phyloP scores from a whole-genome alignment of 2,797 vertebrate genomes.

The Danio jaintianensis region DNA sequence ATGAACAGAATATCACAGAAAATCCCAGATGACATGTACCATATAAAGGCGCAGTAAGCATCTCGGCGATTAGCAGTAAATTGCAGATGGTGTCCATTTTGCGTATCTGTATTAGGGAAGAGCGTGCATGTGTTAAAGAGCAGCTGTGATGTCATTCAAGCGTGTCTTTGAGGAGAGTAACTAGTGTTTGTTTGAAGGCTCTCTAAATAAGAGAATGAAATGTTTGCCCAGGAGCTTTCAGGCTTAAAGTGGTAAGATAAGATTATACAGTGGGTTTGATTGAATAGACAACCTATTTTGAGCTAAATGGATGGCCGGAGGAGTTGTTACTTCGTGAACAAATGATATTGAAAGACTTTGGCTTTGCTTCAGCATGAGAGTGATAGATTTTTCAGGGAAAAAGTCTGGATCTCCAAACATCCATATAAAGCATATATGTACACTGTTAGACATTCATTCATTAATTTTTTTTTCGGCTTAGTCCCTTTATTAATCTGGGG shows the following conservation, averaged over 20 bases:
- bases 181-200: slow-evolving; percentile 18
- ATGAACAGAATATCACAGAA: slow-evolving; percentile 26
- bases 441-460: too few relatives aligned
- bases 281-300: slow-evolving; percentile 43
- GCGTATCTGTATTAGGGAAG: slow-evolving; percentile 9
- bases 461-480: too few relatives aligned
- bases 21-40: not conserved
- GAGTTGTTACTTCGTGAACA: slow-evolving; percentile 19
- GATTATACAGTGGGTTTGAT: slow-evolving; percentile 39
- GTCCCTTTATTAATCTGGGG: too few relatives aligned
- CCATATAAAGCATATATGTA: not conserved
- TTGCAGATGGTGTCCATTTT: slow-evolving; percentile 31
- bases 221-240: slow-evolving; percentile 41
- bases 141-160: not conserved
- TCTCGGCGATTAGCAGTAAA: slow-evolving; percentile 1
- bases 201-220: slow-evolving; percentile 2
- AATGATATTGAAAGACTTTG: slow-evolving; percentile 24
- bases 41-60: slow-evolving; percentile 1
- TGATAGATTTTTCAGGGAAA: slow-evolving; percentile 1
- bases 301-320: slow-evolving; percentile 24
- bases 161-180: not conserved
- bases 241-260: slow-evolving; percentile 11
- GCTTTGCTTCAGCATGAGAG: slow-evolving; percentile 21
- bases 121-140: not conserved
- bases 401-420: slow-evolving; percentile 6